A percentile compares a stretch with the other conserved stretches of the same genome.
Evolutionary conservation across 2,797 vertebrate genomes (phyloP).

Genomic region (Cuculus canorus): DNA sequence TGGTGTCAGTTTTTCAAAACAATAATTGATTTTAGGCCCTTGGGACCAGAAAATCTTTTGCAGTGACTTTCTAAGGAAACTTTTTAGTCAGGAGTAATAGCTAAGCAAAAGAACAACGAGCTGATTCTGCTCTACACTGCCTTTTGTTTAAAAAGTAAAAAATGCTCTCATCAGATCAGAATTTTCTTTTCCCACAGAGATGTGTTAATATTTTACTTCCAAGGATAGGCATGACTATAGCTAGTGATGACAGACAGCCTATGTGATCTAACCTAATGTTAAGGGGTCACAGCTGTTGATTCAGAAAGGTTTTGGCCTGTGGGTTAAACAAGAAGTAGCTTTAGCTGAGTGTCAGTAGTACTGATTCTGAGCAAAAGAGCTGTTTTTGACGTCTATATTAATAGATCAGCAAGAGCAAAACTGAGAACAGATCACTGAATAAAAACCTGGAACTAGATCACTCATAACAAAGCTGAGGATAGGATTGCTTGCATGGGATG

Average conservation of each 20-base stretch:
- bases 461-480: background rate
- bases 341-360: background rate
- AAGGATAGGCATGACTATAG: background rate
- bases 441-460: background rate
- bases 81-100: background rate
- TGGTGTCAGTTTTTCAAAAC: slow-evolving; percentile 17
- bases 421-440: background rate
- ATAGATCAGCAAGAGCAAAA: background rate
- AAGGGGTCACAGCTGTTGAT: background rate
- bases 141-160: background rate
- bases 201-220: slow-evolving; percentile 17
- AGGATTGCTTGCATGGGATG: background rate
- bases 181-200: background rate
- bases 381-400: background rate
- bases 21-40: slow-evolving; percentile 8
- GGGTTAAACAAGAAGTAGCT: background rate
- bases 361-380: background rate
- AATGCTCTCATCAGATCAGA: background rate
- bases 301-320: background rate
- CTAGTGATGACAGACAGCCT: background rate
- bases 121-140: background rate
- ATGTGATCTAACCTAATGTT: background rate
- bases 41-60: background rate
- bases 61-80: background rate
- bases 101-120: background rate